These are phyloP conservation scores for Limnodromus scolopaceus DNA, from an alignment of 2,797 vertebrate species.

Conservation along the genomic window DNA sequence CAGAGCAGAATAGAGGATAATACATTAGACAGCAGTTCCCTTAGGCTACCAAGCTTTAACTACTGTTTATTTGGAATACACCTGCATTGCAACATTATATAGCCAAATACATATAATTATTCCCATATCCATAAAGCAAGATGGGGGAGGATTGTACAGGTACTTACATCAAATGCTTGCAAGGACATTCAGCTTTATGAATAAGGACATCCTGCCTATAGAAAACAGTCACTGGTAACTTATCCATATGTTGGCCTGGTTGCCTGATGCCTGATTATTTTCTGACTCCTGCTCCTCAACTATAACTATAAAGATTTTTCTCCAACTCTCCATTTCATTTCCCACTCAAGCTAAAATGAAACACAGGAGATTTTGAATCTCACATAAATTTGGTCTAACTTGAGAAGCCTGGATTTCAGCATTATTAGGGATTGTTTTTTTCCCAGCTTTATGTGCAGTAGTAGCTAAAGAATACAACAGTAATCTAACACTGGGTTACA, in stretches of 20 bases:
- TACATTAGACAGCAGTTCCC: not conserved
- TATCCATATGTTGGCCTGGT: not conserved
- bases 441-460: not conserved
- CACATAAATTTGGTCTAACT: not conserved
- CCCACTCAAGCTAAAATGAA: not conserved
- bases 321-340: not conserved
- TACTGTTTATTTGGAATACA: not conserved
- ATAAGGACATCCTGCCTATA: not conserved
- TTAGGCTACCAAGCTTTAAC: not conserved
- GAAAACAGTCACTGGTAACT: not conserved
- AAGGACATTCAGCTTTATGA: not conserved
- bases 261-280: not conserved
- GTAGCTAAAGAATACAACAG: not conserved
- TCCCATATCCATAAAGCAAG: not conserved
- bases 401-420: not conserved
- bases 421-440: not conserved
- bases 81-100: not conserved
- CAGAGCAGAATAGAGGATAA: not conserved
- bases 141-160: rapidly evolving
- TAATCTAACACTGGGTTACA: not conserved
- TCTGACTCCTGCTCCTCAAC: not conserved
- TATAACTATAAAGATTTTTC: not conserved
- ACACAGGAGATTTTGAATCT: not conserved
- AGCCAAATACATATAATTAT: not conserved
- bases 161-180: not conserved